These are phyloP conservation scores for Lycodopsis pacificus DNA, from an alignment of 2,797 vertebrate species.

Conservation along the genomic window DNA sequence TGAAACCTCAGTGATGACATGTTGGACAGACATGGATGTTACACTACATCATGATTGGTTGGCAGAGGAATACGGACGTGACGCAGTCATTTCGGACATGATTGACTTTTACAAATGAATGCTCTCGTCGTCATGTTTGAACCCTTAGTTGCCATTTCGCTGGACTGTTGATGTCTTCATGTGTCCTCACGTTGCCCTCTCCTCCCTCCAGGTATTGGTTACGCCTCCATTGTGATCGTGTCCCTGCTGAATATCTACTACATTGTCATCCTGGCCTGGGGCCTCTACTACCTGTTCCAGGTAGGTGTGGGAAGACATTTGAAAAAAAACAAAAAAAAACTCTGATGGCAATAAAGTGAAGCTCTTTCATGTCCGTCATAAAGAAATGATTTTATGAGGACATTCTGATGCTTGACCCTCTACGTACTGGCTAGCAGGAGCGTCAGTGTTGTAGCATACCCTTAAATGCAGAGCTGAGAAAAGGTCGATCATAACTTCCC, in stretches of 20 bases:
- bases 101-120: neutral
- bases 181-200: neutral
- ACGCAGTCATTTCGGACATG: neutral
- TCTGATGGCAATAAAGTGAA: neutral
- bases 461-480: neutral
- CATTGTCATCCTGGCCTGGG: slow-evolving; percentile 99
- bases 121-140: too few relatives aligned
- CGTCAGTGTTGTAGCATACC: neutral
- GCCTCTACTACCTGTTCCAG: slow-evolving; percentile 96
- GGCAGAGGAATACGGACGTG: too few relatives aligned
- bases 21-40: too few relatives aligned
- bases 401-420: neutral
- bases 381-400: too few relatives aligned
- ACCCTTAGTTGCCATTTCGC: too few relatives aligned
- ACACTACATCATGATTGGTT: too few relatives aligned
- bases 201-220: slow-evolving; percentile 93
- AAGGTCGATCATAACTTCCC: neutral
- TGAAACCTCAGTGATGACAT: too few relatives aligned
- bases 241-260: slow-evolving; percentile 98
- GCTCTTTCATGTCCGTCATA: neutral
- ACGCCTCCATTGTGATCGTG: slow-evolving; percentile 97
- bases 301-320: slow-evolving; percentile 40
- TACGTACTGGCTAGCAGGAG: neutral
- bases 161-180: neutral
- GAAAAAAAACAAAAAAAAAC: too few relatives aligned